A percentile compares a stretch with the other conserved stretches of the same genome.
Conservation (phyloP, 1,140 invertebrate genomes). For the Leptoteleia sp. region DNA sequence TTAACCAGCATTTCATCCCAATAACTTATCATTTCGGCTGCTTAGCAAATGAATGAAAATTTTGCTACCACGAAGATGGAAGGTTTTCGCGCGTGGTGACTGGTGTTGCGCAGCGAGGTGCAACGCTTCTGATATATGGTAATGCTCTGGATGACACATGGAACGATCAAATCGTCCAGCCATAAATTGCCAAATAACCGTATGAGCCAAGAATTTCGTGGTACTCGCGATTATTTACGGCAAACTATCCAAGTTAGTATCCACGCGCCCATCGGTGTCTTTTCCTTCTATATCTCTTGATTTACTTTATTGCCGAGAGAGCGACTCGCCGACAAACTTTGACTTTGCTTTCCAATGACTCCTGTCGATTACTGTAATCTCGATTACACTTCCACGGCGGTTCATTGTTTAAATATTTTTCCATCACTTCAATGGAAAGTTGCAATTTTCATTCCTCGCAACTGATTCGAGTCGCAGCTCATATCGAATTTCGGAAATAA, state of each 20-base stretch:
- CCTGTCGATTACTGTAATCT: slow-evolving; percentile 36
- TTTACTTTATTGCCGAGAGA: slow-evolving; percentile 60
- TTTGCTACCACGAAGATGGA: slow-evolving; percentile 45
- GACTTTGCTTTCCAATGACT: slow-evolving; percentile 31
- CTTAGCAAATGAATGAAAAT: slow-evolving; percentile 44
- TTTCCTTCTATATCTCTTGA: slow-evolving; percentile 56
- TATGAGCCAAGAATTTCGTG: slow-evolving; percentile 70
- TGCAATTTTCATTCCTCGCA: too few species aligned
- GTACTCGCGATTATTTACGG: slow-evolving; percentile 70
- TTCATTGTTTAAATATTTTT: too few species aligned
- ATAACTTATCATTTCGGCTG: slow-evolving; percentile 1
- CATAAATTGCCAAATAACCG: slow-evolving; percentile 73
- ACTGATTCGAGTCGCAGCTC: too few species aligned
- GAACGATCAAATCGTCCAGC: slow-evolving; percentile 71
- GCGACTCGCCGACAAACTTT: slow-evolving; percentile 35
- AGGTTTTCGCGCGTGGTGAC: slow-evolving; percentile 59
- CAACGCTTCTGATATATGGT: slow-evolving; percentile 69
- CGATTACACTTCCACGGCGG: too few species aligned
- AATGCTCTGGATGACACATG: slow-evolving; percentile 74
- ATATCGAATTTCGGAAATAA: too few species aligned
- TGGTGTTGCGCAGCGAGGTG: slow-evolving; percentile 49
- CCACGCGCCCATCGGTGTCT: slow-evolving; percentile 45
- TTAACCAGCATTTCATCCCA: too few species aligned
- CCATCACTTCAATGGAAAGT: too few species aligned
- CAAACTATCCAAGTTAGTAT: slow-evolving; percentile 67